Evolutionary conservation across 1,140 invertebrate genomes (phyloP), one percentile per base, ranked within the genome.

Genomic region (Drosophila aff.): DNA sequence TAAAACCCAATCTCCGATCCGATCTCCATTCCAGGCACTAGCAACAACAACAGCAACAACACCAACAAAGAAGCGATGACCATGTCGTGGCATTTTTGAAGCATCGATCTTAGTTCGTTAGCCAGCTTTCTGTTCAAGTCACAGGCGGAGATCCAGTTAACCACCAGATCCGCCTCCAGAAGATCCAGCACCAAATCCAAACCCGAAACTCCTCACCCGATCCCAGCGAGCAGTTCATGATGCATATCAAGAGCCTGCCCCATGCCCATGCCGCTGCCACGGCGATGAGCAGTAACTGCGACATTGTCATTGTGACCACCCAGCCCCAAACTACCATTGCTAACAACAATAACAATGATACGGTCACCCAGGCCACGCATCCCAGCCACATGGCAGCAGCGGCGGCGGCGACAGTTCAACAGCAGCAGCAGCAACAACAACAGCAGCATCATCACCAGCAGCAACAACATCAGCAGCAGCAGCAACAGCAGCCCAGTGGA

Each of bases 181-280:
- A 38, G 31, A 6, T 18, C 46, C 33, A 33, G 26, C 43, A 23
- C 72, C 47, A 47, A 44, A 26, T 41, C 49, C 50, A n/a, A 28
- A 38, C 7, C 49, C 55, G 3, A 28, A 33, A 18, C 26, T 41
- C 68, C 23, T 36, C 11, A 15, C 36, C 49, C 43, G 5, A 60
- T 58, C 62, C 69, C 57, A 77, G 33, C 46, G 40, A 69, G 82
- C 71, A 73, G 79, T 77, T 55, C 53, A 84, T 81, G 83, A 92
- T 92, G 91, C 91, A 92, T 84, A 92, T 92, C 74, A 92, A 92
- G 75, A 92, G 74, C 60, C 76, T 92, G 81, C 91, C 91, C 67
- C 91, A 92, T 77, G 91, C 91, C 73, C 91, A 92, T 84, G 79
- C 85, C 58, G 91, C 91, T 59, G 83, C 91, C 49, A 90, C 91